A percentile compares a stretch with the other conserved stretches of the same genome.
These are phyloP conservation scores for Chiloscyllium punctatum DNA, from an alignment of 2,797 vertebrate genomes.

Conservation along the genomic window DNA sequence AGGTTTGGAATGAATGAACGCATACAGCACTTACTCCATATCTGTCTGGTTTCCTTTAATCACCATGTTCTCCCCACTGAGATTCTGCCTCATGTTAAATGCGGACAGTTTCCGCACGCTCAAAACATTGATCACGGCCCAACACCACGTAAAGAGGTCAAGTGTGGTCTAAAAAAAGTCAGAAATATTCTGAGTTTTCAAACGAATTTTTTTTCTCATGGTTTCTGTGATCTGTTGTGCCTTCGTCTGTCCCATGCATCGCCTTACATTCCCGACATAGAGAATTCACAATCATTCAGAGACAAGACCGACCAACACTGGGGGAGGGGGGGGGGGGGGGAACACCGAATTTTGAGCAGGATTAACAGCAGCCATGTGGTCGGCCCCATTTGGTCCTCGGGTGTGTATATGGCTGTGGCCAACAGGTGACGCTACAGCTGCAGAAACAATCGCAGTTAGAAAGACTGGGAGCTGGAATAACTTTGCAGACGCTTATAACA, in stretches of 20 bases:
- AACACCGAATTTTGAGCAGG: not conserved
- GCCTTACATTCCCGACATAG: not conserved
- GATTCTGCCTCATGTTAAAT: not conserved
- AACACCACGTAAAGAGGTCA: not conserved
- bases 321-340: too few species aligned
- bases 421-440: slow-evolving; percentile 62
- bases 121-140: not conserved
- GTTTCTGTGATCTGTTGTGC: not conserved
- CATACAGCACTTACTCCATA: not conserved
- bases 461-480: not conserved
- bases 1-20: not conserved
- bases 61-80: not conserved
- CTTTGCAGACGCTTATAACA: not conserved
- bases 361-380: too few species aligned
- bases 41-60: not conserved
- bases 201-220: not conserved
- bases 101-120: not conserved
- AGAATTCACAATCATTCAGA: not conserved
- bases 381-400: not conserved
- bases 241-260: not conserved
- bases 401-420: slow-evolving; percentile 42
- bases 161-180: not conserved
- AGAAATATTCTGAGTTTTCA: not conserved
- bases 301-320: not conserved
- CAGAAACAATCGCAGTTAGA: slow-evolving; percentile 41